Percentiles rank a stretch among this genome's conserved stretches.
phyloP scores from a whole-genome alignment of 2,888 invertebrate species.

The Parelbella ahira region DNA sequence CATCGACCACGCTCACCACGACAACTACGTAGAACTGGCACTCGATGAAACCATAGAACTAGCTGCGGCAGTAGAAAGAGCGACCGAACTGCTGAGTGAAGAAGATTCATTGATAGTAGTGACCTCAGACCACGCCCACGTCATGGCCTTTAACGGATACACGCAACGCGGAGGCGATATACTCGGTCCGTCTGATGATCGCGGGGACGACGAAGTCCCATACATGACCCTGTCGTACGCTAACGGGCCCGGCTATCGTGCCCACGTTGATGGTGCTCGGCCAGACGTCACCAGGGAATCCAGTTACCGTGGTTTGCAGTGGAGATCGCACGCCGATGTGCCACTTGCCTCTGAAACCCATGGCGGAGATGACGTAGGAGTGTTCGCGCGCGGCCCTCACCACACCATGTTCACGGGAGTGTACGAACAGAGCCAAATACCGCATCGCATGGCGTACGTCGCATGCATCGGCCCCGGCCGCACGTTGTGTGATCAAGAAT shows the following conservation, averaged over 20 bases:
- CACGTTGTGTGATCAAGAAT: constrained; percentile 46
- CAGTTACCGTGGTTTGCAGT: constrained; percentile 30
- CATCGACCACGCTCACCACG: constrained; percentile 83
- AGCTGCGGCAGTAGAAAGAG: constrained; percentile 67
- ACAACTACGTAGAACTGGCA: constrained; percentile 70
- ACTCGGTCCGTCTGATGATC: constrained; percentile 43
- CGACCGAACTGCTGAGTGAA: constrained; percentile 50
- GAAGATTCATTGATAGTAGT: constrained; percentile 87
- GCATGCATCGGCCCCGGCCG: constrained; percentile 83
- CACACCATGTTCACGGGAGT: constrained; percentile 87
- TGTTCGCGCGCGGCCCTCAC: constrained; percentile 86
- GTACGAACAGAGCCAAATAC: constrained; percentile 88
- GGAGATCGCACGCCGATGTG: constrained; percentile 65
- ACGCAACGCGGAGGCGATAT: constrained; percentile 61
- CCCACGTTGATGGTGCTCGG: constrained; percentile 45
- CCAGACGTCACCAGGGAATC: constrained; percentile 51
- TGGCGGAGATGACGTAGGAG: constrained; percentile 89
- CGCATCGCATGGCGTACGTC: constrained; percentile 87
- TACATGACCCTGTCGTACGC: constrained; percentile 81
- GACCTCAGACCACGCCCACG: constrained; percentile 86
- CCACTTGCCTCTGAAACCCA: constrained; percentile 84
- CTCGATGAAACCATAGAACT: constrained; percentile 84
- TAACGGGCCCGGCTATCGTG: constrained; percentile 78
- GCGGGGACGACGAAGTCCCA: constrained; percentile 58
- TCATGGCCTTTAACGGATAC: constrained; percentile 84